A percentile compares a stretch with the other conserved stretches of the same genome.
These are phyloP conservation scores for Lagenorhynchus albirostris DNA, from an alignment of 2,113 vertebrate species.

Conservation along the genomic window DNA sequence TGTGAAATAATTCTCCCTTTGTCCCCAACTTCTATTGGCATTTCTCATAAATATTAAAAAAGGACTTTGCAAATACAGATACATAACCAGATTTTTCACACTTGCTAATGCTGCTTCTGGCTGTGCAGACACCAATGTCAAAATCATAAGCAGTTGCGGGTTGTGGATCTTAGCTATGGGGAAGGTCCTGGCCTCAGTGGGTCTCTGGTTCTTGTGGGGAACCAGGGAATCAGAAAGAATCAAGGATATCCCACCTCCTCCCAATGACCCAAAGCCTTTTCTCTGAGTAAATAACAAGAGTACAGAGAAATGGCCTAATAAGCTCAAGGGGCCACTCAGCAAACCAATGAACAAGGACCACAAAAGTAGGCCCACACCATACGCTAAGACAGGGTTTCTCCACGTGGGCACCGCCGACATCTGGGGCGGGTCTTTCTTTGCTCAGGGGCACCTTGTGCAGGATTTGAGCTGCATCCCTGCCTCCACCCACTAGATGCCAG, in stretches of 20 bases:
- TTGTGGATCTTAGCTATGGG: not conserved
- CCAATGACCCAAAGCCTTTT: not conserved
- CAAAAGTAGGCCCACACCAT: not conserved
- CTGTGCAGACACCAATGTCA: not conserved
- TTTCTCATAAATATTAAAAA: conserved; percentile 32
- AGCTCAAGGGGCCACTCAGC: not conserved
- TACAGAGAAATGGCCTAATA: not conserved
- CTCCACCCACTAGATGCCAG: not conserved
- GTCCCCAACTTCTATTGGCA: not conserved
- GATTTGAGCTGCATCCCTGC: not conserved
- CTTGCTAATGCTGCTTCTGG: not conserved
- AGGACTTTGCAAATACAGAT: not conserved
- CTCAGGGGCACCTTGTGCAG: no score
- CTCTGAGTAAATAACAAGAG: not conserved
- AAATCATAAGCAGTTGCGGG: not conserved
- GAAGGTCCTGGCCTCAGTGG: not conserved
- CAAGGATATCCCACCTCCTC: not conserved
- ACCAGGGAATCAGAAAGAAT: not conserved
- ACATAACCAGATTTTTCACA: not conserved
- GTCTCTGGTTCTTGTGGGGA: not conserved
- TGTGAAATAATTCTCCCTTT: conserved; percentile 32
- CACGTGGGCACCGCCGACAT: no score
- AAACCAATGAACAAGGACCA: not conserved
- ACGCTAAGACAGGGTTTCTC: not conserved
- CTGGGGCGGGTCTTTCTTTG: not conserved